Percentiles rank a stretch among this genome's conserved stretches.
Conservation (phyloP, 1,140 invertebrate species). For the Papilio machaon region DNA sequence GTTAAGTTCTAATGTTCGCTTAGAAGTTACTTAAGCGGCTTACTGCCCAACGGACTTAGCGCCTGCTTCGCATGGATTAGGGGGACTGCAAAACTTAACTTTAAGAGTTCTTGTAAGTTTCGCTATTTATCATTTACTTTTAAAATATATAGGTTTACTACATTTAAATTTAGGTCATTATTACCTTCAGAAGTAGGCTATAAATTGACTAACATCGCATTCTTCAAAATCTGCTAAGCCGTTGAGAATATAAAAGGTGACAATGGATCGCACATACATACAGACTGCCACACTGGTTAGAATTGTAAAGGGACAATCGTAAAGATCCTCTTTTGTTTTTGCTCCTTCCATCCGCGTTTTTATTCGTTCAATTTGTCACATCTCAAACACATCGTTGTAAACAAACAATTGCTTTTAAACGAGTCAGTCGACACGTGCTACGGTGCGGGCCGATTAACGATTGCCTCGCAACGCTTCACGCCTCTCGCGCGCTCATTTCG, state of each 20-base stretch:
- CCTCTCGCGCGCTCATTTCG: conserved; percentile 31
- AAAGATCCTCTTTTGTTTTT: neutral
- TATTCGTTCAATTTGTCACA: neutral
- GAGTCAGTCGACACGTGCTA: conserved; percentile 15
- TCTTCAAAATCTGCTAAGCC: neutral
- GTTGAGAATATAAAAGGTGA: neutral
- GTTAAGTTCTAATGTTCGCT: conserved; percentile 6
- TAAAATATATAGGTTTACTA: neutral
- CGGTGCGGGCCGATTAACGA: conserved; percentile 1
- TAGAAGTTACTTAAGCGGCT: conserved; percentile 25
- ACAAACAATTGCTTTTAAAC: conserved; percentile 13
- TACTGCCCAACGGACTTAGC: conserved; percentile 23
- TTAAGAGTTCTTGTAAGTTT: neutral
- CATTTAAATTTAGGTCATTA: neutral
- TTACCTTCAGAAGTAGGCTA: neutral
- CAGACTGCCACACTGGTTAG: neutral
- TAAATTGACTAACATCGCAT: neutral
- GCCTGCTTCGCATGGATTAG: conserved; percentile 19
- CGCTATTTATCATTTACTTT: neutral
- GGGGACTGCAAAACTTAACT: conserved; percentile 6
- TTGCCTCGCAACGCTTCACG: conserved; percentile 20
- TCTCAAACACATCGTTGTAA: conserved; percentile 3
- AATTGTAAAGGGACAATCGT: neutral
- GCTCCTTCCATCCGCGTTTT: neutral
- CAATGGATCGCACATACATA: neutral